Conservation (phyloP, 2,888 invertebrate species). For the Perizoma flavofasciatum region DNA sequence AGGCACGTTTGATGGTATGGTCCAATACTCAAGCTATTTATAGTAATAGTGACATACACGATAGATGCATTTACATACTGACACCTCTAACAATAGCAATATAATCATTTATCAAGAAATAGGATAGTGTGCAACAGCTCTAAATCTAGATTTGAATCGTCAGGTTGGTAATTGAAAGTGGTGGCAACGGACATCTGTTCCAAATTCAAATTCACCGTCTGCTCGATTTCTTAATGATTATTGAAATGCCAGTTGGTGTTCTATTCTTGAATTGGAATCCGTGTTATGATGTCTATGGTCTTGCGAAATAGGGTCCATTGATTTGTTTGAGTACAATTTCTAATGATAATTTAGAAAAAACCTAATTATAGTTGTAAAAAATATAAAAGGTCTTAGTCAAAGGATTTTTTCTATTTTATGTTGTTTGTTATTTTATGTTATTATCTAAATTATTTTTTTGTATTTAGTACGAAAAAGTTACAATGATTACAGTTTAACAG, state of each 20-base stretch:
- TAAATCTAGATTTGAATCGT: conserved; percentile 50
- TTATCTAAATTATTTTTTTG: no score
- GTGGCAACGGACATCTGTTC: conserved; percentile 64
- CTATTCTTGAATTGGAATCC: conserved; percentile 64
- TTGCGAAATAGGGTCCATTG: conserved; percentile 8
- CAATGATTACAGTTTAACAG: no score
- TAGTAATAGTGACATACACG: background rate
- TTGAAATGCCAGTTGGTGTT: conserved; percentile 72
- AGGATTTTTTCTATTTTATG: no score
- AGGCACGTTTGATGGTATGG: no score
- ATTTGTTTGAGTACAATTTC: background rate
- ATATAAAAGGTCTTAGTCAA: no score
- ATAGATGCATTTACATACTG: background rate
- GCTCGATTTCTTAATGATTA: conserved; percentile 70
- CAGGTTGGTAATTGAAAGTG: conserved; percentile 62
- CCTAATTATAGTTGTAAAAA: no score
- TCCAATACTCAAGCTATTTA: background rate
- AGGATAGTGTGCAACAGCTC: conserved; percentile 13
- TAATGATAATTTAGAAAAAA: no score
- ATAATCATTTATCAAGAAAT: conserved; percentile 7
- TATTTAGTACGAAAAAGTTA: no score
- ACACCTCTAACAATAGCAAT: no score
- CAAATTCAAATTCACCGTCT: conserved; percentile 60
- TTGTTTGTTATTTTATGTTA: no score
- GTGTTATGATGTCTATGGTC: background rate